These are phyloP conservation scores for Hipparchia sbordonii DNA, from an alignment of 2,888 invertebrate species.

Conservation along the genomic window DNA sequence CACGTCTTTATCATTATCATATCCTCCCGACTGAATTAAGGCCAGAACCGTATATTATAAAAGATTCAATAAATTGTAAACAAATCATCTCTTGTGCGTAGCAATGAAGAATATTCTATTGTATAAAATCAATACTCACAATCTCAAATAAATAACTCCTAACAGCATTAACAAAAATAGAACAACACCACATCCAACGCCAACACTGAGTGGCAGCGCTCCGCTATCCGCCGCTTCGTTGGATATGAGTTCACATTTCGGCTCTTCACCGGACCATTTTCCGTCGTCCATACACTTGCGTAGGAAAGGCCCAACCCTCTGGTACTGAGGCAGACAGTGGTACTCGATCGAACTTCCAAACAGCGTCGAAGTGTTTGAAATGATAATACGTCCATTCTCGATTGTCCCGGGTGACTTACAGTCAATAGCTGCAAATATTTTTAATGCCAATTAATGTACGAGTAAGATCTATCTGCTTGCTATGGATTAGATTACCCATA, in stretches of 20 bases:
- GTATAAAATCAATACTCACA: constrained; percentile 82
- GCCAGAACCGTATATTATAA: too few species aligned
- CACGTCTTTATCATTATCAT: too few species aligned
- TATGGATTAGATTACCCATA: too few species aligned
- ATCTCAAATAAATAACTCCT: constrained; percentile 90
- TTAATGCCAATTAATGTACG: neutral
- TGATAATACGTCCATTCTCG: constrained; percentile 93
- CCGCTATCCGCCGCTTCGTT: constrained; percentile 89
- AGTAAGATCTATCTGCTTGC: neutral
- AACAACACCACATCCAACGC: constrained; percentile 92
- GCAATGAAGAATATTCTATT: too few species aligned
- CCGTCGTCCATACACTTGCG: constrained; percentile 93
- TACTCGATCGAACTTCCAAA: constrained; percentile 94
- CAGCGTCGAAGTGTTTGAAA: constrained; percentile 91
- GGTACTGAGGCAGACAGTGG: constrained; percentile 93
- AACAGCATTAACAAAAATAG: constrained; percentile 90
- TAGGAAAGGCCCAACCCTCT: constrained; percentile 90
- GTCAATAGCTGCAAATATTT: constrained; percentile 86
- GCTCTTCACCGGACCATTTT: constrained; percentile 93
- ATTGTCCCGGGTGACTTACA: constrained; percentile 91
- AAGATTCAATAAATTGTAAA: too few species aligned
- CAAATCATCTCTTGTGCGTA: too few species aligned
- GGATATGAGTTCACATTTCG: constrained; percentile 88
- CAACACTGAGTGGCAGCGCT: constrained; percentile 90
- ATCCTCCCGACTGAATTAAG: too few species aligned